A percentile compares a stretch with the other conserved stretches of the same genome.
Evolutionary conservation across 2,888 invertebrate species (phyloP).

Genomic region (Antheraea assamensis): DNA sequence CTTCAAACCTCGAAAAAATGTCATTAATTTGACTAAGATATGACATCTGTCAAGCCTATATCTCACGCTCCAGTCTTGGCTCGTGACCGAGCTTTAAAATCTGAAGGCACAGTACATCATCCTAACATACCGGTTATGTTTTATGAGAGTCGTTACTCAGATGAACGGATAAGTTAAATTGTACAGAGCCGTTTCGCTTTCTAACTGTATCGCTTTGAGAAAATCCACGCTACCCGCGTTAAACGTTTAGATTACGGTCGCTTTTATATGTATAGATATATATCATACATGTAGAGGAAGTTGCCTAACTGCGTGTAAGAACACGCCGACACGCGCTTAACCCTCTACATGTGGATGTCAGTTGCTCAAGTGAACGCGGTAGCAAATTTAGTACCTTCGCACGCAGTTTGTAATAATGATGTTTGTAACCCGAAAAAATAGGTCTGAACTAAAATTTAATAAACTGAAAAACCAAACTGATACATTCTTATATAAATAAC

Average conservation of each 20-base stretch:
- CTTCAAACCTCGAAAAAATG: slow-evolving; percentile 6
- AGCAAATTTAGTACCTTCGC: neutral
- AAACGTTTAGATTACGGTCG: neutral
- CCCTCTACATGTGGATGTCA: neutral
- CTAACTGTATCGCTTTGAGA: slow-evolving; percentile 27
- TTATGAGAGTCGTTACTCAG: slow-evolving; percentile 46
- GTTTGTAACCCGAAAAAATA: neutral
- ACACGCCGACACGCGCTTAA: neutral
- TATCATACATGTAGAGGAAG: neutral
- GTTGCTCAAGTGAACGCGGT: neutral
- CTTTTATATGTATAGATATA: neutral
- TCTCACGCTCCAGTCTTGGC: slow-evolving; percentile 16
- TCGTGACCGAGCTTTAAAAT: slow-evolving; percentile 15
- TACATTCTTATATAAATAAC: neutral
- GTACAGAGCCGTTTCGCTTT: slow-evolving; percentile 26
- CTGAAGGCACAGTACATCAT: slow-evolving; percentile 41
- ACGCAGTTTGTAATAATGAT: neutral
- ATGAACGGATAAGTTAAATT: slow-evolving; percentile 42
- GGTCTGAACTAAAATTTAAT: too few species aligned
- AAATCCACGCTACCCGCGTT: slow-evolving; percentile 11
- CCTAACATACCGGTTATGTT: slow-evolving; percentile 50
- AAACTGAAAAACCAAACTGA: neutral
- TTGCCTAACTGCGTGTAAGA: neutral
- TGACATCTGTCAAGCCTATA: slow-evolving; percentile 8
- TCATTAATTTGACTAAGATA: slow-evolving; percentile 7